Conservation (phyloP, 2,797 vertebrate genomes). For the Limosa lapponica region DNA sequence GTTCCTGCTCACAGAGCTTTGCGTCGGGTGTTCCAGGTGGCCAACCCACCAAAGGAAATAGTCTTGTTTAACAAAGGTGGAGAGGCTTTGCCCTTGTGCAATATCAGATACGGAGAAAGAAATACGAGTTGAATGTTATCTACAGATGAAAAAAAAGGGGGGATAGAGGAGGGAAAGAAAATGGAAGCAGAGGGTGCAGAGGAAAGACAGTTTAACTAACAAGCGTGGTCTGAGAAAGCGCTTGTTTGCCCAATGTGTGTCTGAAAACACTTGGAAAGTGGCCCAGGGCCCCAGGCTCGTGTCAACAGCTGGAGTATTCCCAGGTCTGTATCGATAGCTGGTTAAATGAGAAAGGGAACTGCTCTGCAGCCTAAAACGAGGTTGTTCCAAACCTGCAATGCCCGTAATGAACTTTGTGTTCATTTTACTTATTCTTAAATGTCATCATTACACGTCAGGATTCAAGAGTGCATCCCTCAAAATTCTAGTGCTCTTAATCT, state of each 20-base stretch:
- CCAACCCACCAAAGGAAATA: background rate
- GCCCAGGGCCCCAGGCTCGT: background rate
- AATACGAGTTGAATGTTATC: background rate
- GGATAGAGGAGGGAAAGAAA: background rate
- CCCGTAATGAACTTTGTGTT: background rate
- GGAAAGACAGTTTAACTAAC: background rate
- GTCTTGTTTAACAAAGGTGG: conserved; percentile 42
- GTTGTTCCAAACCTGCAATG: background rate
- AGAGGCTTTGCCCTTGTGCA: background rate
- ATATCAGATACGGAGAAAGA: background rate
- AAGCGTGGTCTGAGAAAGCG: background rate
- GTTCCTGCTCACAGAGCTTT: background rate
- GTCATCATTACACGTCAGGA: background rate
- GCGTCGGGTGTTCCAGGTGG: background rate
- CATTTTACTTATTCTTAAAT: background rate
- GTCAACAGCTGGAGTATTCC: conserved; percentile 29
- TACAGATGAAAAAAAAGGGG: background rate
- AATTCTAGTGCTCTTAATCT: background rate
- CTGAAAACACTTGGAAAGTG: background rate
- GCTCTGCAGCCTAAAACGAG: background rate
- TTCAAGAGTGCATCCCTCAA: background rate
- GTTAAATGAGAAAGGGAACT: background rate
- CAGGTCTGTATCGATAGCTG: background rate
- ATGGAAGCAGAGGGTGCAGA: background rate
- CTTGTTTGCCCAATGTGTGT: background rate